Base-by-base conservation (phyloP, 2,113 vertebrate species). In the Saiga tatarica region DNA sequence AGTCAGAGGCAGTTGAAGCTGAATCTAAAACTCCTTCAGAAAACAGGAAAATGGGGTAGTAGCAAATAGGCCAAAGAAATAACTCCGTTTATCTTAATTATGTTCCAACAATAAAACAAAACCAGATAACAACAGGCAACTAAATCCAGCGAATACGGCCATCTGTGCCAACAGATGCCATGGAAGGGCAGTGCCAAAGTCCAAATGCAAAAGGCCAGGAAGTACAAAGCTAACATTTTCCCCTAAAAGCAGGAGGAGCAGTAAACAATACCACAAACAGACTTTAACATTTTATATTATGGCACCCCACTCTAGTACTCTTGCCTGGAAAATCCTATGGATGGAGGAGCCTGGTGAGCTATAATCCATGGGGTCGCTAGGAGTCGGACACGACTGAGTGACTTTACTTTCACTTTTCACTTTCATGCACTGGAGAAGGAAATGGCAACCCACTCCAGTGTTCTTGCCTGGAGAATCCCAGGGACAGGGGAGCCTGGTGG, bases 1-100 rank as follows among this genome's bases (percentile, higher is more conserved):
- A 67, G 91, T 87, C 42, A 30, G 52, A 62, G 13, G 50, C 71
- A 47, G 26, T 42, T 33, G 23, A 55, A 28, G 36, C 62, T 60
- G 45, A 86, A 53, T 55, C 17, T 86, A 39, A 81, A 88, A 82
- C 39, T 88, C 74, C 88, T 92, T 94, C 81, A 64, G 91, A 53
- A 94, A 96, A 83, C 52, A n/a, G 17, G 52, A 55, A 82, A 87
- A 52, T 11, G n/a, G 7, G 26, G 52, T 76, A 47, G 28, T 39
- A 95, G 60, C 26, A 82, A 81, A 81, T 33, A 87, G 9, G 13
- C 67, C 52, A 87, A 85, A 88, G 36, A 96, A 89, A 84, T 36
- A 45, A 25, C 62, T 91, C 23, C 62, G 50, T 95, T 94, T 45
- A 93, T 91, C 33, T 94, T 89, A 94, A 62, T 81, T 92, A n/a